These are phyloP conservation scores for Tupiocoris notatus DNA, from an alignment of 2,888 invertebrate species.

Conservation along the genomic window DNA sequence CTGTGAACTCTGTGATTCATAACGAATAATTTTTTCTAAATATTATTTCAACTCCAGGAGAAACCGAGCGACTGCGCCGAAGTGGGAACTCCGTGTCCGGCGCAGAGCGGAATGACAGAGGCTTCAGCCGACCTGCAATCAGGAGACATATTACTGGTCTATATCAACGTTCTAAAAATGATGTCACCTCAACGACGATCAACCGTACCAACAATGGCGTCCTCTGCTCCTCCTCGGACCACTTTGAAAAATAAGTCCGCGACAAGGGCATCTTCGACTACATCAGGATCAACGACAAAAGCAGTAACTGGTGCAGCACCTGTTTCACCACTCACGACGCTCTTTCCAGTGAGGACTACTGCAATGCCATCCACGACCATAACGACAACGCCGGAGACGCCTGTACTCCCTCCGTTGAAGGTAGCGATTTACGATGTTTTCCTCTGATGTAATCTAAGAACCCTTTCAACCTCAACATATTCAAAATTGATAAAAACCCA, in stretches of 20 bases:
- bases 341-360: background rate
- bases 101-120: conserved; percentile 27
- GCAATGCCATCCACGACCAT: background rate
- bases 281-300: background rate
- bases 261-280: conserved; percentile 15
- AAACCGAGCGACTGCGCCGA: conserved; percentile 34
- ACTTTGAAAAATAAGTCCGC: background rate
- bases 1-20: too few species aligned
- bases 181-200: conserved; percentile 5
- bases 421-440: background rate
- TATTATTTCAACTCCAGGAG: conserved; percentile 17
- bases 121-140: conserved; percentile 65
- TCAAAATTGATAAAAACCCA: too few species aligned
- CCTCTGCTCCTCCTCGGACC: background rate
- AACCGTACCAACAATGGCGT: background rate
- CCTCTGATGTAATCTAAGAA: too few species aligned
- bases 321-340: background rate
- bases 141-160: conserved; percentile 69
- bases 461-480: too few species aligned
- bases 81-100: conserved; percentile 31
- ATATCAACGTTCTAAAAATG: conserved; percentile 62
- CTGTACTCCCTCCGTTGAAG: conserved; percentile 10
- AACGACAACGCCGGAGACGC: conserved; percentile 12
- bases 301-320: background rate
- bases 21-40: too few species aligned